Base-by-base conservation (phyloP, 2,888 invertebrate genomes). In the Sisyra nigra region DNA sequence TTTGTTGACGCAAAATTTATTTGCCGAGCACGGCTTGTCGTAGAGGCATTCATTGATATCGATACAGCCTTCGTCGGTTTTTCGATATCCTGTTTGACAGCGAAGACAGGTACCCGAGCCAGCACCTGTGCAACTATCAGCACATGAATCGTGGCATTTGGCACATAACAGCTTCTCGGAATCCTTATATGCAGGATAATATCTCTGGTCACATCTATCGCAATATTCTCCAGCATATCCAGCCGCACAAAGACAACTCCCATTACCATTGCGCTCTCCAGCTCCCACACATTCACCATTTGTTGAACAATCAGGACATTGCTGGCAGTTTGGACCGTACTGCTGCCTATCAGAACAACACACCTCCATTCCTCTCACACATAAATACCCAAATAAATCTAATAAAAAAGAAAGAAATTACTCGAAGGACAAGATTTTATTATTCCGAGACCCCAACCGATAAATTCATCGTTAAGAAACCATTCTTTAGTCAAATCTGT, bases 201-300 rank as follows among this genome's bases (percentile, higher is more conserved):
- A 80, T 2, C 76, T 76, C n/a, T 63, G 57, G 9, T 71, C 68
- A 60, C 97, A 97, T n/a, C 70, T 62, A 42, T 79, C 72, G 62
- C 97, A 97, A 18, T 68, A 61, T 0, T 74, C 71, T 1, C 92
- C 92, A 24, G 7, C 55, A 57, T 96, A 96, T 1, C 91, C 94
- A 5, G 59, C 54, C 54, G 91, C 78, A 61, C 96, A 97, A 10
- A 72, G 64, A 57, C 97, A 97, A 47, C 80, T 76, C 0, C 96
- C 97, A 55, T 82, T 89, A 1, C 97, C 97, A 60, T 87, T 87
- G 35, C 94, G 70, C 0, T 92, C 93, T 0, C 96, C 96, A 48
- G 80, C 78, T 1, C 96, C 96, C 68, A 74, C 71, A 58, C 83
- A 84, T 50, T 57, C 61, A 1, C 94, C 93, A 64, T 83, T 85